phyloP scores from a whole-genome alignment of 2,888 invertebrate genomes.

The Melanchra persicariae region DNA sequence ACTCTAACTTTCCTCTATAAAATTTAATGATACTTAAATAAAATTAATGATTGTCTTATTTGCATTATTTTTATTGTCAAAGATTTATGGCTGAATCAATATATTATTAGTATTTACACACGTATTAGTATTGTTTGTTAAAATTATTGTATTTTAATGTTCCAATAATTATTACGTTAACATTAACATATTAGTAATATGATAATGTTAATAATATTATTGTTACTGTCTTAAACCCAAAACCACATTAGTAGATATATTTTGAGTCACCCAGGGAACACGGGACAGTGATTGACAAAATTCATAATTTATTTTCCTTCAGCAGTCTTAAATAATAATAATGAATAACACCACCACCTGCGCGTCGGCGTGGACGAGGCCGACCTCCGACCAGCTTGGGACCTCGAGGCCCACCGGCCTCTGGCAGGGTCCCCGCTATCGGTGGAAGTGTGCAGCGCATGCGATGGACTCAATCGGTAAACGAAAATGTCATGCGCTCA shows the following conservation, averaged over 20 bases:
- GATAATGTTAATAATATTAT: no score
- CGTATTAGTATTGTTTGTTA: slow-evolving; percentile 37
- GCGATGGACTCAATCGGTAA: no score
- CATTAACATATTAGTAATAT: not conserved
- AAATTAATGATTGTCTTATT: slow-evolving; percentile 22
- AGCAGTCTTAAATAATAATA: not conserved
- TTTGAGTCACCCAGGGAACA: slow-evolving; percentile 1
- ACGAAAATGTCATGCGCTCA: no score
- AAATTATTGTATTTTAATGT: slow-evolving; percentile 33
- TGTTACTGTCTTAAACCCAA: not conserved
- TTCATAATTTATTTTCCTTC: not conserved
- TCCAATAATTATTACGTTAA: slow-evolving; percentile 20
- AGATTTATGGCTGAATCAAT: slow-evolving; percentile 20
- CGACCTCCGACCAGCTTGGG: no score
- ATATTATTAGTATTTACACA: slow-evolving; percentile 27
- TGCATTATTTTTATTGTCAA: slow-evolving; percentile 20
- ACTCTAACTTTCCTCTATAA: not conserved
- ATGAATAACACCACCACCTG: no score
- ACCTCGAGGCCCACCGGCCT: no score
- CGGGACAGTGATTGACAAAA: not conserved
- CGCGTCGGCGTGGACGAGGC: no score
- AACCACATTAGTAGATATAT: not conserved
- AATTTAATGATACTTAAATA: not conserved
- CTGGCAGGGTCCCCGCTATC: no score
- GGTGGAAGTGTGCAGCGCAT: no score